Evolutionary conservation across 2,888 invertebrate species (phyloP).

Genomic region (Athrips mouffetella): DNA sequence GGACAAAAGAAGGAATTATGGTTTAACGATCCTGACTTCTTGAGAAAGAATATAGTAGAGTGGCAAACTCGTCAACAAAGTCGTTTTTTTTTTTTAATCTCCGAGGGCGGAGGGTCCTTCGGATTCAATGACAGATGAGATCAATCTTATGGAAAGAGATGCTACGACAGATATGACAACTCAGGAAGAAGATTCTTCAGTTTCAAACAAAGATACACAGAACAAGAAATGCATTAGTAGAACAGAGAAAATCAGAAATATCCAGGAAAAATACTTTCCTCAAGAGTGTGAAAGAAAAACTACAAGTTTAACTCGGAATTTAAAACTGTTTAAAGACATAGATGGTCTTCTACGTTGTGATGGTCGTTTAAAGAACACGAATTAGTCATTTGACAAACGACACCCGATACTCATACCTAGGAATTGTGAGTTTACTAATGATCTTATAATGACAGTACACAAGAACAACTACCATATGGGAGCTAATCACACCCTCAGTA

Average conservation of each 20-base stretch:
- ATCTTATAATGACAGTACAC: constrained; percentile 19
- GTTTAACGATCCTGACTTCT: constrained; percentile 11
- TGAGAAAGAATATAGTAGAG: background rate
- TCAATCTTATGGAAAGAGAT: background rate
- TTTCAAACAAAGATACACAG: background rate
- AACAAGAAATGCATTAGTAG: background rate
- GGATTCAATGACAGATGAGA: too few species aligned
- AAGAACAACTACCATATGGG: constrained; percentile 24
- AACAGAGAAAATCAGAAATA: constrained; percentile 10
- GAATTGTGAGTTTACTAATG: constrained; percentile 14
- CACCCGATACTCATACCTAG: constrained; percentile 20
- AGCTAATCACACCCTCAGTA: constrained; percentile 19
- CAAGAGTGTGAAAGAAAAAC: constrained; percentile 15
- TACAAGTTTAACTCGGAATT: constrained; percentile 17
- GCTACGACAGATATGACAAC: background rate
- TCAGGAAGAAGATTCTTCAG: background rate
- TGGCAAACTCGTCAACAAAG: constrained; percentile 1
- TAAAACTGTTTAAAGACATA: constrained; percentile 20
- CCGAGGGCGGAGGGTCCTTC: background rate
- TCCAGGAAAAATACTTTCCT: constrained; percentile 14
- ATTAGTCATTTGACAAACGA: constrained; percentile 15
- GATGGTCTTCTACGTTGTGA: constrained; percentile 21
- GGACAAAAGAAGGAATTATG: background rate
- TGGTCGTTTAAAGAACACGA: constrained; percentile 17
- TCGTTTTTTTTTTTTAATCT: background rate